Base-by-base conservation (phyloP, 2,797 vertebrate species). In the Leucoraja ocellata region DNA sequence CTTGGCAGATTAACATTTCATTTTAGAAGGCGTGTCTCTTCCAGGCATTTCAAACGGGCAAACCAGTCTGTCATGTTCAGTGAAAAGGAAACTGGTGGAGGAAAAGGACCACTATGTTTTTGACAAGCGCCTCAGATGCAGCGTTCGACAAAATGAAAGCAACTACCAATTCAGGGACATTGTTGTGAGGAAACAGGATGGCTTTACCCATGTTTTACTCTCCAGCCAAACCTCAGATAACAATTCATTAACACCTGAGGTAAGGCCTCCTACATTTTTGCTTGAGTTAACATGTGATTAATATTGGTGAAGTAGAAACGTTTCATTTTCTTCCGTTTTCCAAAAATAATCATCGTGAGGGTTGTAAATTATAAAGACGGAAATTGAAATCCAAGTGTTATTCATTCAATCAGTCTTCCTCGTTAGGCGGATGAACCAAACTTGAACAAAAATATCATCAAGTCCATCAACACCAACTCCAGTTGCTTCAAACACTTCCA, bases 161-260 rank as follows among this genome's bases (percentile, higher is more conserved):
- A 99, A 97, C 97, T 98, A 98, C 95, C 97, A 98, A 92, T 99
- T 99, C 95, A 96, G 99, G 94, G 98, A 99, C 97, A 99, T 99
- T 23, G 98, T 99, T 6, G 98, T 99, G 93, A 96, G 98, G 95
- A 99, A 99, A 95, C 98, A 99, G 96, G 98, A 99, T 74, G 98
- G 99, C 77, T 99, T 99, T 96, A 99, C 99, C 0, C 98, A 99
- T 73, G 97, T 99, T 94, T 96, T 99, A 94, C 97, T 99, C 68
- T 99, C 98, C 0, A 99, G 98, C 95, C 98, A 99, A 96, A 99
- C 98, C 6, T 99, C 99, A 1, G 98, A 99, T 95, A 99, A 98
- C 97, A 99, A 99, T 93, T 98, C 98, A 25, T 96, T 99, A 95
- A 99, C 98, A 0, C 98, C 98, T 83, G 99, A 99, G 98, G 99